phyloP scores from a whole-genome alignment of 1,140 invertebrate species.

The Teleogryllus occipitalis region DNA sequence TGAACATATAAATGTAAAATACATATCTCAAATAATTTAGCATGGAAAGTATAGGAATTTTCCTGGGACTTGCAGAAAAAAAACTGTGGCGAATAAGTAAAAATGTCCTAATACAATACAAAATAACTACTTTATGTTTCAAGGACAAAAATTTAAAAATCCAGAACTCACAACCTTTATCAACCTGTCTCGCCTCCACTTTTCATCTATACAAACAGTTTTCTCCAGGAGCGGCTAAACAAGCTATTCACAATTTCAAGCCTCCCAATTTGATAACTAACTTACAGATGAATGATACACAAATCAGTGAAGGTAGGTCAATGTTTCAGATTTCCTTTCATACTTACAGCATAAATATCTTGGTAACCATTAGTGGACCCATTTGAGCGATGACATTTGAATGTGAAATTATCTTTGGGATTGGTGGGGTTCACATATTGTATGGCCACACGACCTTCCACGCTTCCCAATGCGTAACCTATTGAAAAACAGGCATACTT shows the following conservation, averaged over 20 bases:
- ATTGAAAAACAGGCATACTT: conserved; percentile 37
- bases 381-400: conserved; percentile 96
- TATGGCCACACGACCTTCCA: conserved; percentile 94
- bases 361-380: conserved; percentile 71
- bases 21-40: too few relatives aligned
- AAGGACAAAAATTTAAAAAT: too few relatives aligned
- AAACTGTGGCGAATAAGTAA: too few relatives aligned
- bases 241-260: not conserved
- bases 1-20: too few relatives aligned
- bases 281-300: too few relatives aligned
- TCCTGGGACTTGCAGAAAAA: too few relatives aligned
- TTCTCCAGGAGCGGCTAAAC: not conserved
- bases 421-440: conserved; percentile 89
- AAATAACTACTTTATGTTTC: too few relatives aligned
- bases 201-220: not conserved
- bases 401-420: conserved; percentile 99
- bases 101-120: too few relatives aligned
- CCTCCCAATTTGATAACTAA: too few relatives aligned
- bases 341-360: conserved; percentile 68
- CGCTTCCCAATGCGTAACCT: conserved; percentile 89
- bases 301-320: not conserved
- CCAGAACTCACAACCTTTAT: too few relatives aligned
- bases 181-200: too few relatives aligned
- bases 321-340: not conserved
- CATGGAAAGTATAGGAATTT: too few relatives aligned